phyloP scores from a whole-genome alignment of 2,888 invertebrate genomes.

The Trimorus sp. region DNA sequence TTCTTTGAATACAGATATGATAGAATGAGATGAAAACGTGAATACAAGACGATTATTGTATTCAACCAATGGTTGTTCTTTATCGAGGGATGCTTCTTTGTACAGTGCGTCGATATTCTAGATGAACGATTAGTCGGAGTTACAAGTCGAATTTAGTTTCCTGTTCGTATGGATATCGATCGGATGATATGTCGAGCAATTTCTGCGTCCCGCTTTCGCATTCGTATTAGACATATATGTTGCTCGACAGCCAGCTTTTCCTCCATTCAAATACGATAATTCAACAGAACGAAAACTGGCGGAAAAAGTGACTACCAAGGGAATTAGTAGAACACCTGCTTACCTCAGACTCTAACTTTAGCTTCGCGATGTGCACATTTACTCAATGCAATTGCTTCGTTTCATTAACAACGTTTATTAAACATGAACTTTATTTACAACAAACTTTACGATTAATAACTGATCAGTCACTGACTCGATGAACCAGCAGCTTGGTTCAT shows the following conservation, averaged over 20 bases:
- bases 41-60: constrained; percentile 50
- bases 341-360: not conserved
- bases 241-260: constrained; percentile 59
- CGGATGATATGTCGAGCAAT: constrained; percentile 49
- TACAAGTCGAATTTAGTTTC: constrained; percentile 37
- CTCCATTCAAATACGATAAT: not conserved
- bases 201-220: constrained; percentile 29
- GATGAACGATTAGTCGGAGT: constrained; percentile 58
- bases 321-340: constrained; percentile 52
- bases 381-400: too few species aligned
- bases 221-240: constrained; percentile 41
- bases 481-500: too few species aligned
- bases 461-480: too few species aligned
- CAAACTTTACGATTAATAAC: too few species aligned
- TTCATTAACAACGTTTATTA: too few species aligned
- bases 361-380: too few species aligned
- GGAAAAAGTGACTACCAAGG: constrained; percentile 53
- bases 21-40: constrained; percentile 61
- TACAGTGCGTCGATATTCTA: constrained; percentile 36
- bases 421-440: too few species aligned
- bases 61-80: constrained; percentile 38
- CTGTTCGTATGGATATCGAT: constrained; percentile 15
- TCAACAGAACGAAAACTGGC: not conserved
- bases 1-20: constrained; percentile 23
- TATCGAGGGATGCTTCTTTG: constrained; percentile 41